A percentile compares a stretch with the other conserved stretches of the same genome.
Conservation (phyloP, 1,140 invertebrate species). For the Metaphire vulgaris region DNA sequence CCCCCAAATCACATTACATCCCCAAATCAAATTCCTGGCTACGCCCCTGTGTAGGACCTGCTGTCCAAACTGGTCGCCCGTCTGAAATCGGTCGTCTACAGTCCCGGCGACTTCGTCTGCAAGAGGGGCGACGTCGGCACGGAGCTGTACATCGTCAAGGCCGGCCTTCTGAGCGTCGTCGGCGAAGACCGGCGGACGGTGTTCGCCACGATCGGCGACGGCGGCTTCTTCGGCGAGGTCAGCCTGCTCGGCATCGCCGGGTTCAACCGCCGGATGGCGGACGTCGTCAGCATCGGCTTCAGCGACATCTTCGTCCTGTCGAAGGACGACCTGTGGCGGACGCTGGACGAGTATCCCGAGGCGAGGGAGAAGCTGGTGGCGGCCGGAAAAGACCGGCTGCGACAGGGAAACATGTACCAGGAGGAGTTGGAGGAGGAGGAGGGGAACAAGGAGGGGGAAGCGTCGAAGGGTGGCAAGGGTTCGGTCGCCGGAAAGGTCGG, state of each 20-base stretch:
- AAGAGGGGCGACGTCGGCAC: constrained; percentile 91
- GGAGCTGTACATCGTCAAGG: constrained; percentile 93
- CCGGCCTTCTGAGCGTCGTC: constrained; percentile 75
- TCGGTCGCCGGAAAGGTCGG: neutral
- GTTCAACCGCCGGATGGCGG: constrained; percentile 72
- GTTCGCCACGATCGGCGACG: constrained; percentile 76
- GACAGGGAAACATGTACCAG: constrained; percentile 86
- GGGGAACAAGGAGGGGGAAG: neutral
- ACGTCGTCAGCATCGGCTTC: constrained; percentile 79
- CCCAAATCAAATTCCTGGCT: no score
- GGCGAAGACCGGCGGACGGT: constrained; percentile 76
- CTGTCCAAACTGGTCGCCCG: constrained; percentile 85
- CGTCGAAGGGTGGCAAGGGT: neutral
- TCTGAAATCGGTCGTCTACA: constrained; percentile 83
- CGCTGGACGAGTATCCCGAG: constrained; percentile 84
- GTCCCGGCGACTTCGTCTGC: constrained; percentile 91
- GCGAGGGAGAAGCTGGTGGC: constrained; percentile 79
- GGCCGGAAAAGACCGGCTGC: constrained; percentile 75
- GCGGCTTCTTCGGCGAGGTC: constrained; percentile 76
- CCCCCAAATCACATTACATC: no score
- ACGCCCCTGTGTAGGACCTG: constrained; percentile 59
- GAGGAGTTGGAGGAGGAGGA: no score
- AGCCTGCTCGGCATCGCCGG: constrained; percentile 73
- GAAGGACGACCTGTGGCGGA: constrained; percentile 82
- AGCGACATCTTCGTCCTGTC: constrained; percentile 85